phyloP scores from a whole-genome alignment of 2,113 vertebrate species.

The Phalacrocorax carbo region DNA sequence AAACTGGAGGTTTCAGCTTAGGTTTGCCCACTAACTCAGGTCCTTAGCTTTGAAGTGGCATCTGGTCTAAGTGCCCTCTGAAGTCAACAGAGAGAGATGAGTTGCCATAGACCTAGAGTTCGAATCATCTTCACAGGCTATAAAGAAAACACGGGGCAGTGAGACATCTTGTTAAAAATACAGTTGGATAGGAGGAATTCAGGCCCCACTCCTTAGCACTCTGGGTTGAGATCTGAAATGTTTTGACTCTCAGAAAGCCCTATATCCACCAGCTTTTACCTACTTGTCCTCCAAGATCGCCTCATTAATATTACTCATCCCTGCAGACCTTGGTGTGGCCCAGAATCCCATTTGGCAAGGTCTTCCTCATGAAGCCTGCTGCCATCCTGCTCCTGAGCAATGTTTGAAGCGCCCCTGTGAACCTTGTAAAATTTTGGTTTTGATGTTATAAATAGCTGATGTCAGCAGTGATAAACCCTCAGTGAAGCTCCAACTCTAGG shows the following conservation, averaged over 20 bases:
- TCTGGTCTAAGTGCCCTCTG: neutral
- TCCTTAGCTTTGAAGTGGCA: neutral
- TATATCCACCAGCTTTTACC: neutral
- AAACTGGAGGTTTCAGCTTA: neutral
- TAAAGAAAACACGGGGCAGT: neutral
- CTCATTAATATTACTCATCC: neutral
- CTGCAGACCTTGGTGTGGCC: neutral
- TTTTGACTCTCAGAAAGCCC: neutral
- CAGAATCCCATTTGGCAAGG: neutral
- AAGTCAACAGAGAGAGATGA: neutral
- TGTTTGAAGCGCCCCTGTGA: rapidly evolving
- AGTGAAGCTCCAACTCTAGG: neutral
- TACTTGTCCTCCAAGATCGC: neutral
- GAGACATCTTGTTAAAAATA: neutral
- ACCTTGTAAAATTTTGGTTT: neutral
- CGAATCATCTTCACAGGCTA: neutral
- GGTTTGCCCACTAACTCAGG: neutral
- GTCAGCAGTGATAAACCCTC: neutral
- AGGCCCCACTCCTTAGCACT: neutral
- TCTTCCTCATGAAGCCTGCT: neutral
- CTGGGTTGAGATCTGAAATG: neutral
- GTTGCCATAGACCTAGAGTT: neutral
- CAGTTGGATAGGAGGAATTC: neutral
- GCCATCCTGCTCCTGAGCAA: neutral
- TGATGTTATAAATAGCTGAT: neutral